Evolutionary conservation across 1,140 invertebrate species (phyloP).

Genomic region (Pristionchus pacificus): DNA sequence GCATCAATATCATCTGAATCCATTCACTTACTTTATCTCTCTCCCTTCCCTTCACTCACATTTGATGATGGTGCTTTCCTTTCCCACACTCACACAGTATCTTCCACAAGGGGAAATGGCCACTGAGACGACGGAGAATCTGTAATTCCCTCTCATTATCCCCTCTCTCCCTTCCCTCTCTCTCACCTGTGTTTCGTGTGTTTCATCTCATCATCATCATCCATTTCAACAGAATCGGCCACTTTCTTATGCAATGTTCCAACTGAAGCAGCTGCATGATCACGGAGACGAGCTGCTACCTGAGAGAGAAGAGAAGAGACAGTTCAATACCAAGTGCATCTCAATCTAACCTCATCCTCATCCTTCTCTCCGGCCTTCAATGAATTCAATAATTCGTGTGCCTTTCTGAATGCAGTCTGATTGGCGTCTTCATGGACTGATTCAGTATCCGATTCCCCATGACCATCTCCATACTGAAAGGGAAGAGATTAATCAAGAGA

Average conservation of each 20-base stretch:
- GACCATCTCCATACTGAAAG: conserved; percentile 2
- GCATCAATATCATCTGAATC: conserved; percentile 22
- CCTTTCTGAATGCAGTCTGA: background rate
- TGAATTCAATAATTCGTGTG: conserved; percentile 13
- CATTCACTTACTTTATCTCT: conserved; percentile 1
- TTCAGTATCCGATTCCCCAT: background rate
- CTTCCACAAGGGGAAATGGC: conserved; percentile 28
- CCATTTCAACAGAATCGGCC: background rate
- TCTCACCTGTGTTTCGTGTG: background rate
- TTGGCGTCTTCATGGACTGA: background rate
- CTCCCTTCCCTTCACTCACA: conserved; percentile 10
- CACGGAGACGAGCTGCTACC: background rate
- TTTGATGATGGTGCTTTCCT: conserved; percentile 35
- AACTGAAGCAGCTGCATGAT: background rate
- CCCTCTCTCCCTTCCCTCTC: background rate
- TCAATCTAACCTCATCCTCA: conserved; percentile 3
- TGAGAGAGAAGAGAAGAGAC: too few species aligned
- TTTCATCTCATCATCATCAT: conserved; percentile 3
- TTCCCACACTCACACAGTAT: conserved; percentile 33
- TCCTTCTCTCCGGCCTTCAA: background rate
- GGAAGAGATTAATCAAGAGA: conserved; percentile 14
- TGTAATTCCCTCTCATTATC: conserved; percentile 7
- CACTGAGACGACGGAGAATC: conserved; percentile 24
- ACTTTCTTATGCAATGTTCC: conserved; percentile 5
- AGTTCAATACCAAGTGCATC: conserved; percentile 8